Base-by-base conservation (phyloP, 2,888 invertebrate genomes). In the Trachelus troglodyta region DNA sequence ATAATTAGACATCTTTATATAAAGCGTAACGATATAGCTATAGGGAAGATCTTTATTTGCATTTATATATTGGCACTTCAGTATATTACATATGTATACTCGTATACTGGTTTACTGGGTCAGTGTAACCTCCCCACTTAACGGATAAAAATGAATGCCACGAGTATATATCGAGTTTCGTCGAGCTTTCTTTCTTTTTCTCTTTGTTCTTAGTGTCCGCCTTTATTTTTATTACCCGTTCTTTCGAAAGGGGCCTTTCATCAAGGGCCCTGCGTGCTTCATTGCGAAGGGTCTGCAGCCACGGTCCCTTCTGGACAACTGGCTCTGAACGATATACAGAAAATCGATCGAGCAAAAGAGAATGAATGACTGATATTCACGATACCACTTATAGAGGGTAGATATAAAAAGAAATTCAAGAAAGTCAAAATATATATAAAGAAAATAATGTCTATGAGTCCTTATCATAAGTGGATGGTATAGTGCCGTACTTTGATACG, bases 1-100 rank as follows among this genome's bases (percentile, higher is more conserved):
- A 30, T 69, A 69, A 30, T 33, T 33, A 23, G 4, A 71, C 30
- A 11, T 30, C 30, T 33, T 23, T 34, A 12, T 34, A 69, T 1
- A 12, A n/a, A 15, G 4, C 33, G 30, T 31, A 11, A 34, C 31
- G 34, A 71, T 71, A 71, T 71, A 71, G n/a, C 71, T 71, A 71
- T 71, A 12, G 31, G 71, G 71, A 56, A 15, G 9, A 56, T 56
- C 23, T 56, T 56, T 56, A 56, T 56, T 56, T 56, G 6, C 2
- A 56, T 56, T 56, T 56, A 56, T 56, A 56, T 56, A 56, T 56
- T 23, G 23, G 23, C 56, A 56, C 15, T 56, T 56, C 6, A 1
- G 9, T 56, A 56, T 77, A 34, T n/a, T 37, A 68, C n/a, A 35
- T 74, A 69, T 74, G 12, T 69, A 33, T 77, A 74, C 69, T 69